Base-by-base conservation (phyloP, 2,888 invertebrate genomes). In the Pollenia griseotomentosa region DNA sequence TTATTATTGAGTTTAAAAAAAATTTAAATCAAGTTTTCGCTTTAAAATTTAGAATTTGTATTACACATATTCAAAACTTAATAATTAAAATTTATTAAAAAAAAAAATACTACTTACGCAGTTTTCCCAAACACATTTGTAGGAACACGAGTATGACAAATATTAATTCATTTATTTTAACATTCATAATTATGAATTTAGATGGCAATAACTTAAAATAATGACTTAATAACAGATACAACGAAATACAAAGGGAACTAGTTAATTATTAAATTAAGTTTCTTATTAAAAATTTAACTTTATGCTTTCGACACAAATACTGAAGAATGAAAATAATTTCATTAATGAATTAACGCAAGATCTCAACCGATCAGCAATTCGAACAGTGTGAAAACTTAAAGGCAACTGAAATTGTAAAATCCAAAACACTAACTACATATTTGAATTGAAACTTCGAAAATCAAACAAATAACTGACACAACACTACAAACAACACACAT, bases 101-200 rank as follows among this genome's bases (percentile, higher is more conserved):
- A 6, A 8, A 53, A 46, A 80, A 23, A 6, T 9, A 16, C 1
- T 5, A 88, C 89, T 89, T 85, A 89, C 89, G 89, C 81, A 89
- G 61, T 71, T 85, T 88, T 48, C 79, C 89, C 57, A 71, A 42
- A 77, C 85, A 86, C 40, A 79, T 23, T 42, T 87, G 77, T 10
- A 86, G 12, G 12, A 55, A 57, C 53, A 73, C 16, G 40, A 86
- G 19, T 23, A 70, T 19, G 6, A 46, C 19, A 55, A 80, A 23
- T 80, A 77, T 83, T 55, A 83, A 83, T 44, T 51, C 63, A 78
- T 73, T 73, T 59, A 66, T 19, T 83, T 86, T 73, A 53, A 63
- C 63, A 48, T 23, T 71, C 85, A 88, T 85, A 44, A 74, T 66
- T 10, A 14, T 51, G 57, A 48, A 77, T 61, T 59, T n/a, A 63